Base-by-base conservation (phyloP, 1,140 invertebrate genomes). In the Caenorhabditis briggsae region DNA sequence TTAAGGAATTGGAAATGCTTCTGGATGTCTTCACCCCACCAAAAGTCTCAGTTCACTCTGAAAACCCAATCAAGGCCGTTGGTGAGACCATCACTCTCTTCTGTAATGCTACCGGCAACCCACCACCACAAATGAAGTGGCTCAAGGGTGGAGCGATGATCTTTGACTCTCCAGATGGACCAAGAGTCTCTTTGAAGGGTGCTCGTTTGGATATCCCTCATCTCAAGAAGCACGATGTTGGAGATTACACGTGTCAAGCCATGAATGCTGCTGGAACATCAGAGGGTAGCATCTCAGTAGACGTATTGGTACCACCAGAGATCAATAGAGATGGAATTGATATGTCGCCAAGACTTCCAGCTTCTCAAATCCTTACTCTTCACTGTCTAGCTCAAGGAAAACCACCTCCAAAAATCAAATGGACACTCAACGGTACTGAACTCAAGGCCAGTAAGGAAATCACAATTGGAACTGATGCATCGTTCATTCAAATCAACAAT, bases 241-340 rank as follows among this genome's bases (percentile, higher is more conserved):
- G 91, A 43, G 88, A 90, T 48, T 91, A 91, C 83, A 85, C 84
- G 16, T 91, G 91, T 59, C 85, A 82, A n/a, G 91, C 91, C 12
- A 55, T 84, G 82, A 91, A 91, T 56, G 89, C 91, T 82, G 88
- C 90, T 23, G 91, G 91, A 53, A 65, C 74, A 50, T 88, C 90
- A 8, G 85, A 90, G 18, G 87, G 61, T 25, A 85, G 86, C 20
- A 88, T 91, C 41, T 74, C 55, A 16, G 90, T 91, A 23, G 91
- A 91, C 55, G 90, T 91, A 65, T 55, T 92, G 33, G 91, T 92
- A 12, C 91, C 91, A 20, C 91, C 91, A n/a, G 56, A 85, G 23
- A 91, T 91, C 59, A 83, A 90, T 56, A 84, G 89, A 33, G 89
- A 91, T 58, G 78, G 65, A 43, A 85, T 91, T 14, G 90, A 92